Base-by-base conservation (phyloP, 2,888 invertebrate species). In the Epicampocera succincta region DNA sequence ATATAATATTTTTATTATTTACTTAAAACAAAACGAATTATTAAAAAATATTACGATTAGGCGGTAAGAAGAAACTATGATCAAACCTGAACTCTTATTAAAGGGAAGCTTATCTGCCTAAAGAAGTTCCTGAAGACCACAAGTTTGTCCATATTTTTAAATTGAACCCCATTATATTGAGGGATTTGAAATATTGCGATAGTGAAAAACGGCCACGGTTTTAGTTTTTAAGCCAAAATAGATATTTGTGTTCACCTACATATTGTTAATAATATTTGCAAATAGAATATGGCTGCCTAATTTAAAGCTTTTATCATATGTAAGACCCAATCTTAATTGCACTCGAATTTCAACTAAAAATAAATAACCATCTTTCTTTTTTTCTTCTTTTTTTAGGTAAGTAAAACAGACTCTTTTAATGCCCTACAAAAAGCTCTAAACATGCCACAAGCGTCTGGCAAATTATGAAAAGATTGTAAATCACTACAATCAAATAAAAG, bases 381-480 rank as follows among this genome's bases (percentile, higher is more conserved):
- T 19, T 46, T 33, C n/a, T n/a, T n/a, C n/a, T 44, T 13, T 79
- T 66, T 79, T 38, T 69, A 82, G 82, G 82, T 82, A 82, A 79
- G 82, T 79, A 54, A 66, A 17, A 48, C 17, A 61, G 6, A 15
- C 0, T 66, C 29, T 17, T 38, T 46, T 21, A 33, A 60, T 19
- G 6, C 33, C 21, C 13, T 3, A 4, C 12, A 69, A 52, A 29
- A 9, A n/a, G 2, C 56, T 25, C n/a, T 38, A 17, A 66, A 66
- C 38, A 65, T 17, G 40, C 17, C n/a, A 9, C 15, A 71, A 50
- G 3, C 11, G 3, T 13, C 19, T 38, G 79, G 69, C 79, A 82
- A 71, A 68, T 77, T 72, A 80, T 72, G 72, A 76, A 72, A 74
- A 74, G 54, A 60, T 72, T 76, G 21, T 50, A 58, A 42, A 58